phyloP scores from a whole-genome alignment of 2,888 invertebrate species.

The Cerastoderma edule region DNA sequence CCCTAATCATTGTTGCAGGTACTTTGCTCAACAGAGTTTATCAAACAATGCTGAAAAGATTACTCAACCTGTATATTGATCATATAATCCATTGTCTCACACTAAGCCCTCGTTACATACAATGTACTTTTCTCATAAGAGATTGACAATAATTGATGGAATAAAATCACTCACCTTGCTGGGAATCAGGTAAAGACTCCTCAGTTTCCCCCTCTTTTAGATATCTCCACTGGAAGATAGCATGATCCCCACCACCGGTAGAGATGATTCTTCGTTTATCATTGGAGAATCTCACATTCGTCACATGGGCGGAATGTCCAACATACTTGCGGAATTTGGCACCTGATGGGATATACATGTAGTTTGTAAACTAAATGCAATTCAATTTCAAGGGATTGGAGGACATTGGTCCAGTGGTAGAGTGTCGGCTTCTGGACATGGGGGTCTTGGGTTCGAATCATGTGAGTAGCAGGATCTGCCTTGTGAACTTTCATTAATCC shows the following conservation, averaged over 20 bases:
- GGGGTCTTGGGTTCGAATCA: too few relatives aligned
- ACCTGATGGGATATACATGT: conserved; percentile 79
- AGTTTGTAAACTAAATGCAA: too few relatives aligned
- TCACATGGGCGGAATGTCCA: conserved; percentile 85
- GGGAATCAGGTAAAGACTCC: conserved; percentile 62
- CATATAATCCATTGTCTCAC: too few relatives aligned
- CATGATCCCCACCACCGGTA: conserved; percentile 84
- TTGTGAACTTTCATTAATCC: too few relatives aligned
- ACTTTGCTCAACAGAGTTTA: neutral
- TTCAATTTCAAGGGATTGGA: too few relatives aligned
- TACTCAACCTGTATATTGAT: too few relatives aligned
- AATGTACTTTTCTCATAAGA: too few relatives aligned
- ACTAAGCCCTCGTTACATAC: too few relatives aligned
- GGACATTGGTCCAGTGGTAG: too few relatives aligned
- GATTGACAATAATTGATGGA: neutral
- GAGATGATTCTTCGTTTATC: conserved; percentile 82
- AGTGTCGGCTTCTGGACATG: too few relatives aligned
- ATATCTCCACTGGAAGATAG: conserved; percentile 84
- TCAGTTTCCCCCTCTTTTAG: conserved; percentile 72
- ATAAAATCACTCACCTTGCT: conserved; percentile 63
- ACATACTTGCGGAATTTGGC: conserved; percentile 84
- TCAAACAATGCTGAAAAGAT: neutral
- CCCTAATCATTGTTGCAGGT: too few relatives aligned
- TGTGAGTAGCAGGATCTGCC: too few relatives aligned
- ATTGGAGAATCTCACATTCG: conserved; percentile 83